Conservation (phyloP, 2,888 invertebrate species). For the Hirtodrosophila trivittata region DNA sequence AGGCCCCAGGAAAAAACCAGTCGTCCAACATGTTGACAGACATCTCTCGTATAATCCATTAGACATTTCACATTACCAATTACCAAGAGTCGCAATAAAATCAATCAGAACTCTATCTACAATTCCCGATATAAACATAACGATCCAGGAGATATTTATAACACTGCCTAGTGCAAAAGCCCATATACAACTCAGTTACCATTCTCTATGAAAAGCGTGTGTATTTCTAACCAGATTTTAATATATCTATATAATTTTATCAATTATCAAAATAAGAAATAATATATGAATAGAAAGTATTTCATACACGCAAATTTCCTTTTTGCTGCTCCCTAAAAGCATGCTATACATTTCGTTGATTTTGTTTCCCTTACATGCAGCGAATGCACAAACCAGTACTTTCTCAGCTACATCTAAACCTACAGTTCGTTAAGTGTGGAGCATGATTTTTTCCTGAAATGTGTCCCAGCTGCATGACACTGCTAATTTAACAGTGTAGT, state of each 20-base stretch:
- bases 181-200: background rate
- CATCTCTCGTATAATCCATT: conserved; percentile 3
- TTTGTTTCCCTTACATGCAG: too few species aligned
- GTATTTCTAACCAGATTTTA: background rate
- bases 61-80: conserved; percentile 6
- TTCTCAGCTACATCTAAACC: too few species aligned
- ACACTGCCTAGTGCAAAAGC: background rate
- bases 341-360: conserved; percentile 11
- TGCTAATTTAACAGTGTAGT: too few species aligned
- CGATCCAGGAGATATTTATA: background rate
- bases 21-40: background rate
- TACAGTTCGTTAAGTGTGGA: too few species aligned
- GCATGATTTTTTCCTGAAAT: too few species aligned
- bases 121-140: background rate
- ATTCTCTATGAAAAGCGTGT: background rate
- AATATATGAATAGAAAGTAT: background rate
- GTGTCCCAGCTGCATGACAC: too few species aligned
- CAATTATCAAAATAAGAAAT: background rate
- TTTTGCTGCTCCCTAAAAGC: conserved; percentile 16
- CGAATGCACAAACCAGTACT: too few species aligned
- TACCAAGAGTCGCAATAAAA: conserved; percentile 19
- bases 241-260: background rate
- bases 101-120: conserved; percentile 16
- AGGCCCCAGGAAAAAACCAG: conserved; percentile 17
- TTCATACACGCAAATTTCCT: background rate